phyloP scores from a whole-genome alignment of 2,888 invertebrate genomes.

The Lepas anatifera region DNA sequence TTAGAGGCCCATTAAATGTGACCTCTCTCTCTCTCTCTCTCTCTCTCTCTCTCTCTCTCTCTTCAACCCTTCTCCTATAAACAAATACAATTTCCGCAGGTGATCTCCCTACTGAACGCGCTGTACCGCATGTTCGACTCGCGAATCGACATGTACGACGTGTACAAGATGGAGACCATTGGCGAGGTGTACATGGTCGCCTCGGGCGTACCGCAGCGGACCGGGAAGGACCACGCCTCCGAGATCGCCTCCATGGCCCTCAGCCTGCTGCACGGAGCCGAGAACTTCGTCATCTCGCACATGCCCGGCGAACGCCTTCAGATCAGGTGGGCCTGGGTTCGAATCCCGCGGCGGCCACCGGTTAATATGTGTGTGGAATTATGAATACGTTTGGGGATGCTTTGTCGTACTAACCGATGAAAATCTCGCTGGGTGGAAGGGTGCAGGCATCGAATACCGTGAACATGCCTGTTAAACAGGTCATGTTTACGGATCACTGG shows the following conservation, averaged over 20 bases:
- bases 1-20: no score
- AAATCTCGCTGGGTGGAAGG: no score
- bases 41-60: background rate
- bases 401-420: no score
- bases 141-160: slow-evolving; percentile 54
- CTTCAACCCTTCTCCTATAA: no score
- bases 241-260: slow-evolving; percentile 31
- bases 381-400: no score
- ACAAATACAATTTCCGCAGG: no score
- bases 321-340: slow-evolving; percentile 18
- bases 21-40: slow-evolving; percentile 8
- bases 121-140: slow-evolving; percentile 58
- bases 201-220: slow-evolving; percentile 28
- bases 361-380: no score
- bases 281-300: slow-evolving; percentile 28
- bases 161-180: slow-evolving; percentile 53
- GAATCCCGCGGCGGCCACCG: no score
- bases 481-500: no score
- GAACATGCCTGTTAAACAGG: no score
- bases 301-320: slow-evolving; percentile 26
- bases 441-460: no score
- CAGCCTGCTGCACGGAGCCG: slow-evolving; percentile 28
- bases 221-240: slow-evolving; percentile 29
- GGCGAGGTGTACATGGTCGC: slow-evolving; percentile 32
- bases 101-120: slow-evolving; percentile 52